phyloP scores from a whole-genome alignment of 2,797 vertebrate species.

The Neosilurus hyrtlii region DNA sequence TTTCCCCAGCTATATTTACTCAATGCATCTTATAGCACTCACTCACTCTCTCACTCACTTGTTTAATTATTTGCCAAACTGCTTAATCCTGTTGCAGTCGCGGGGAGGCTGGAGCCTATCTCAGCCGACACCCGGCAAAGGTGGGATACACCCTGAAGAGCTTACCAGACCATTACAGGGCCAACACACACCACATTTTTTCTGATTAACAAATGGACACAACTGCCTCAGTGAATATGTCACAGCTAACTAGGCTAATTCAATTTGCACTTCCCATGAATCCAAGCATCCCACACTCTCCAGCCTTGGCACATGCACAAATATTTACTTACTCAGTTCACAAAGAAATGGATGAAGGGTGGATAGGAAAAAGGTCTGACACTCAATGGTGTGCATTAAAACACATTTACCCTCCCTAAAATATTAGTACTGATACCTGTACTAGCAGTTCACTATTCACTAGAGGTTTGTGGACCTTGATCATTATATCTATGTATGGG shows the following conservation, averaged over 20 bases:
- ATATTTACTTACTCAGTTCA: not conserved
- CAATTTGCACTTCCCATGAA: constrained; percentile 31
- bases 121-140: too few relatives aligned
- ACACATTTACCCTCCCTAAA: not conserved
- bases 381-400: not conserved
- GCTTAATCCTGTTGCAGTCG: too few relatives aligned
- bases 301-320: not conserved
- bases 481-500: not conserved
- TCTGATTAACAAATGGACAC: constrained; percentile 35
- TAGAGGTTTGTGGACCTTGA: not conserved
- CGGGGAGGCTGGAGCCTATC: too few relatives aligned
- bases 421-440: not conserved
- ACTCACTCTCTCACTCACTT: too few relatives aligned
- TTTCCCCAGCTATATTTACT: too few relatives aligned
- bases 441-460: not conserved
- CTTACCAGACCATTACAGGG: not conserved
- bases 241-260: constrained; percentile 14
- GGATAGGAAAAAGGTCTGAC: not conserved
- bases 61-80: too few relatives aligned
- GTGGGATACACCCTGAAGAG: too few relatives aligned
- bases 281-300: constrained; percentile 4
- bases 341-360: not conserved
- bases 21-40: too few relatives aligned
- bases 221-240: constrained; percentile 2
- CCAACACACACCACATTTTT: constrained; percentile 3